These are phyloP conservation scores for Matsumurasca onukii DNA, from an alignment of 1,140 invertebrate genomes.

Conservation along the genomic window DNA sequence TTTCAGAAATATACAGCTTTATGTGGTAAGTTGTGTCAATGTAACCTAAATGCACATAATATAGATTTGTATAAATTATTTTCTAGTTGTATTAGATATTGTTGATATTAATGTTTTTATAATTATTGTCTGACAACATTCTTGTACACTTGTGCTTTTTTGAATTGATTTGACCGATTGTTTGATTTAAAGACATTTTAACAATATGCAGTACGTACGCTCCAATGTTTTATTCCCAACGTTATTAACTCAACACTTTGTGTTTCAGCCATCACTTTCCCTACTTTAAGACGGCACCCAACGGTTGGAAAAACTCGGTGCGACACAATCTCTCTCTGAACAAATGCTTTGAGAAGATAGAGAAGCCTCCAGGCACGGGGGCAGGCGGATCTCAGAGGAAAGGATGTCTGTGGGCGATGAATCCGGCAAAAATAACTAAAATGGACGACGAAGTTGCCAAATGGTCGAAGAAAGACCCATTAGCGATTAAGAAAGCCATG, in stretches of 20 bases:
- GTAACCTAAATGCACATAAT: too few species aligned
- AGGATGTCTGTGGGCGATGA: conserved; percentile 95
- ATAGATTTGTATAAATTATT: too few species aligned
- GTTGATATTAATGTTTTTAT: too few species aligned
- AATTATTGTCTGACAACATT: too few species aligned
- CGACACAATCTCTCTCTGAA: conserved; percentile 94
- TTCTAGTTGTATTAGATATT: too few species aligned
- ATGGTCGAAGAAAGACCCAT: conserved; percentile 92
- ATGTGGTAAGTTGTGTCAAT: conserved; percentile 89
- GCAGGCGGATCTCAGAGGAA: conserved; percentile 79
- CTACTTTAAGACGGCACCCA: conserved; percentile 95
- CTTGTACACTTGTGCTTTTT: too few species aligned
- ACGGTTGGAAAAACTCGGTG: conserved; percentile 98
- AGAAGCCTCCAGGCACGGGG: conserved; percentile 78
- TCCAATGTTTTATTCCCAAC: too few species aligned
- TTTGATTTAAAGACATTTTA: too few species aligned
- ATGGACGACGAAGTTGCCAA: conserved; percentile 98
- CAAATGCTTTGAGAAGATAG: conserved; percentile 98
- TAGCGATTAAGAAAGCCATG: conserved; percentile 85
- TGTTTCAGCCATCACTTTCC: conserved; percentile 91
- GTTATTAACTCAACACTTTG: too few species aligned
- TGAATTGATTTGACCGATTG: too few species aligned
- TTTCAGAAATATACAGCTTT: conserved; percentile 98
- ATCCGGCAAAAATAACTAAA: conserved; percentile 89
- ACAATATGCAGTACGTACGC: too few species aligned